Evolutionary conservation across 2,113 vertebrate genomes (phyloP).

Genomic region (Ahaetulla prasina): DNA sequence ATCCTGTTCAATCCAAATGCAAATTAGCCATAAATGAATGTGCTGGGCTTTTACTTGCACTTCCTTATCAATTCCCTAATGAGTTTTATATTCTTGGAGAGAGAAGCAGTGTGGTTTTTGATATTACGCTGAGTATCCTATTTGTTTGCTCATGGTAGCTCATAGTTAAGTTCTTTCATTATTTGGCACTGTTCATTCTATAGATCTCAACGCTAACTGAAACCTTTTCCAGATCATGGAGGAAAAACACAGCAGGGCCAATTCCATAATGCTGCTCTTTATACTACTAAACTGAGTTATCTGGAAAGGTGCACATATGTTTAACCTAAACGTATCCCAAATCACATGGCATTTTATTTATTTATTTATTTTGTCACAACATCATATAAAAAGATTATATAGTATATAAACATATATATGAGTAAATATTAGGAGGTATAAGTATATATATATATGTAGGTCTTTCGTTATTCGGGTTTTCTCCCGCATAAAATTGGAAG

Average conservation of each 20-base stretch:
- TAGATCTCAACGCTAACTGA: background rate
- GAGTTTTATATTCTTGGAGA: conserved; percentile 9
- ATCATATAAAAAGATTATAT: no score
- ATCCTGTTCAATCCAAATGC: background rate
- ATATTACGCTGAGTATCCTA: background rate
- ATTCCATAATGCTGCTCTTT: background rate
- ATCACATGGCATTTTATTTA: no score
- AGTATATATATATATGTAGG: no score
- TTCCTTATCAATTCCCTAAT: background rate
- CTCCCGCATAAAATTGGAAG: no score
- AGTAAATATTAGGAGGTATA: no score
- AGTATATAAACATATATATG: no score
- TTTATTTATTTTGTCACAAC: no score
- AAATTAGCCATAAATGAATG: background rate
- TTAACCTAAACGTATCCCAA: background rate
- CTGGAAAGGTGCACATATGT: background rate
- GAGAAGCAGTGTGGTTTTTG: conserved; percentile 15
- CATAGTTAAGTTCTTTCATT: conserved; percentile 30
- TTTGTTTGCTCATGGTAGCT: background rate
- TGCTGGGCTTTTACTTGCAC: background rate
- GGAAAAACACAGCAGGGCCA: background rate
- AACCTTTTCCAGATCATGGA: background rate
- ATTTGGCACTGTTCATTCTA: background rate
- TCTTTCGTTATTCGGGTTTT: no score
- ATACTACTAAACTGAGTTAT: background rate